A percentile compares a stretch with the other conserved stretches of the same genome.
Evolutionary conservation across 2,113 vertebrate genomes (phyloP).

Genomic region (Atlantisia rogersi): DNA sequence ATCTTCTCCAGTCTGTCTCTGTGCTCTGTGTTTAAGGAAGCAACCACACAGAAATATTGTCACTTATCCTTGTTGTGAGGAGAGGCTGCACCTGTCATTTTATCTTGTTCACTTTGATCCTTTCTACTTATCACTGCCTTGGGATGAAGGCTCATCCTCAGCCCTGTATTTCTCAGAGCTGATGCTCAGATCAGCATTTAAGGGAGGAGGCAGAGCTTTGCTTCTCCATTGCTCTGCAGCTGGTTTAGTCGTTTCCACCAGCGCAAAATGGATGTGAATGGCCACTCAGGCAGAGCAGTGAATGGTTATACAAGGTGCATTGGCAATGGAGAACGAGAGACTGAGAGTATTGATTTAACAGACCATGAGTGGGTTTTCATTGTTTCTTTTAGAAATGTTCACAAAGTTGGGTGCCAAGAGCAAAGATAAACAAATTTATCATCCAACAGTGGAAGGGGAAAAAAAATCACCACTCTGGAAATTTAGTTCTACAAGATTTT

Average conservation of each 20-base stretch:
- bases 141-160: not conserved
- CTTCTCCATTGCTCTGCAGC: not conserved
- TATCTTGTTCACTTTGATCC: not conserved
- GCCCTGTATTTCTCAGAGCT: not conserved
- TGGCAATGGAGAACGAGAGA: not conserved
- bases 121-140: not conserved
- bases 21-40: not conserved
- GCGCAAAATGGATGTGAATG: not conserved
- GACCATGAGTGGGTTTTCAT: not conserved
- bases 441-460: not conserved
- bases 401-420: conserved; percentile 34
- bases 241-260: not conserved
- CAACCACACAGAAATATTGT: not conserved
- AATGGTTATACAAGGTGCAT: conserved; percentile 20
- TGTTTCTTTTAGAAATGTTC: conserved; percentile 59
- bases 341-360: conserved; percentile 22
- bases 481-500: conserved; percentile 6
- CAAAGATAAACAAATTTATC: conserved; percentile 47
- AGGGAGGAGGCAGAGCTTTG: not conserved
- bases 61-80: not conserved
- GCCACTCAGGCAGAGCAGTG: not conserved
- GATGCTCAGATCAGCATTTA: not conserved
- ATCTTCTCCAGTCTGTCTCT: not conserved
- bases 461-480: not conserved
- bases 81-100: not conserved